A percentile compares a stretch with the other conserved stretches of the same genome.
Conservation (phyloP, 30 jellyfish, hydroid and myxozoan genomes). For the Aurelia sp. region DNA sequence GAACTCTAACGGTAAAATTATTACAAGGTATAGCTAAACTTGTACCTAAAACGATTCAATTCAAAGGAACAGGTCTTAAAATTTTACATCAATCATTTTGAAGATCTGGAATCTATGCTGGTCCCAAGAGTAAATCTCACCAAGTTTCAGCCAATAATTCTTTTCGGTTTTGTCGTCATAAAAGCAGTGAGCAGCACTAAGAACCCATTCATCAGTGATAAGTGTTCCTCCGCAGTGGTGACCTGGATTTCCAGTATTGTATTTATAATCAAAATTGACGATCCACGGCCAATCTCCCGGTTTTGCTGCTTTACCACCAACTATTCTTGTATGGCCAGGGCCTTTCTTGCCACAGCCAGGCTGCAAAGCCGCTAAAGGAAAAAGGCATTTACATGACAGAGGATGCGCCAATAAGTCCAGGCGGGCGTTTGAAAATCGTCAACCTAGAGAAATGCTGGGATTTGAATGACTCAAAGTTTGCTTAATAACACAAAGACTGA, state of each 20-base stretch:
- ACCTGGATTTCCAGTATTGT: conserved; percentile 89
- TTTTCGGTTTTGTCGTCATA: conserved; percentile 58
- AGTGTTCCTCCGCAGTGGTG: conserved; percentile 96
- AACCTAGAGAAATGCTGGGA: background rate
- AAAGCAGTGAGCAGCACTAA: conserved; percentile 98
- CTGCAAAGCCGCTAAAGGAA: conserved; percentile 66
- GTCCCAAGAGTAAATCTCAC: conserved; percentile 21
- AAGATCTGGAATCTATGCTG: too few species aligned
- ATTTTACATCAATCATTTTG: too few species aligned
- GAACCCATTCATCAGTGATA: conserved; percentile 90
- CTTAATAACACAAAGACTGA: too few species aligned
- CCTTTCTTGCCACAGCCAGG: conserved; percentile 97
- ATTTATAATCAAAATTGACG: conserved; percentile 85
- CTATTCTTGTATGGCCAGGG: conserved; percentile 88
- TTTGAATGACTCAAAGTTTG: too few species aligned
- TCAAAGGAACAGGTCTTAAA: too few species aligned
- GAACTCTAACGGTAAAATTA: too few species aligned
- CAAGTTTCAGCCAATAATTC: conserved; percentile 75
- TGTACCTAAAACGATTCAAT: too few species aligned
- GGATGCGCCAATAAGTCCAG: background rate
- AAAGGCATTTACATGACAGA: too few species aligned
- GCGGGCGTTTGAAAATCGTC: background rate
- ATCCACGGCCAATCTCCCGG: conserved; percentile 99
- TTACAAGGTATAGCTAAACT: too few species aligned
- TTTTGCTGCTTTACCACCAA: conserved; percentile 91